Evolutionary conservation across 2,797 vertebrate genomes (phyloP).

Genomic region (Hipposideros larvatus): DNA sequence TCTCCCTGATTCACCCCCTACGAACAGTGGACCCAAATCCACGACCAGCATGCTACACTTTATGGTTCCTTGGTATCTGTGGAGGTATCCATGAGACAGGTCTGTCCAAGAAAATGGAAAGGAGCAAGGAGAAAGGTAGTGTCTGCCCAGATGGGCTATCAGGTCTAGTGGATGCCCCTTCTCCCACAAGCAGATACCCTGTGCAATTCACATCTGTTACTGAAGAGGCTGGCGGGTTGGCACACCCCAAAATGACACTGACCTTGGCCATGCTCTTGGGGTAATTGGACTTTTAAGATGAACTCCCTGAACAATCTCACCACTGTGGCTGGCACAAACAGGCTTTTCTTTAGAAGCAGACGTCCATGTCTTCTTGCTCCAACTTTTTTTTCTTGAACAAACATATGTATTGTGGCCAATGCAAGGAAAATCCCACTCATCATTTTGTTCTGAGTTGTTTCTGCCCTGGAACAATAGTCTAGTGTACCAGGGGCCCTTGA

Average conservation of each 20-base stretch:
- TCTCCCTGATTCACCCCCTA: not conserved
- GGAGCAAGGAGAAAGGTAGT: slow-evolving; percentile 5
- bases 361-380: slow-evolving; percentile 89
- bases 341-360: slow-evolving; percentile 89
- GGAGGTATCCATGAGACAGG: not conserved
- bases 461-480: slow-evolving; percentile 87
- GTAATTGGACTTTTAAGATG: slow-evolving; percentile 86
- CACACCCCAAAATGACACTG: slow-evolving; percentile 77
- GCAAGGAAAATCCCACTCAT: slow-evolving; percentile 89
- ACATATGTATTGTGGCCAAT: slow-evolving; percentile 90
- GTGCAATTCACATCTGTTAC: slow-evolving; percentile 1
- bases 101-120: not conserved
- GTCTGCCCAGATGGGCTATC: slow-evolving; percentile 42
- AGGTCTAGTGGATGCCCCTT: not conserved
- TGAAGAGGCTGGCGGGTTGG: slow-evolving; percentile 75
- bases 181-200: slow-evolving; percentile 67
- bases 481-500: slow-evolving; percentile 83
- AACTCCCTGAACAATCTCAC: slow-evolving; percentile 87
- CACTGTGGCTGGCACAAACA: slow-evolving; percentile 87
- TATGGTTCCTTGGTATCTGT: not conserved
- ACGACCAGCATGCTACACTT: not conserved
- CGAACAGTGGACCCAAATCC: not conserved
- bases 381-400: slow-evolving; percentile 90
- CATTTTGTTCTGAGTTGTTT: slow-evolving; percentile 87
- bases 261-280: slow-evolving; percentile 80